Evolutionary conservation across 2,113 vertebrate species (phyloP), one percentile per base, ranked within the genome.

Genomic region (Lophius piscatorius): DNA sequence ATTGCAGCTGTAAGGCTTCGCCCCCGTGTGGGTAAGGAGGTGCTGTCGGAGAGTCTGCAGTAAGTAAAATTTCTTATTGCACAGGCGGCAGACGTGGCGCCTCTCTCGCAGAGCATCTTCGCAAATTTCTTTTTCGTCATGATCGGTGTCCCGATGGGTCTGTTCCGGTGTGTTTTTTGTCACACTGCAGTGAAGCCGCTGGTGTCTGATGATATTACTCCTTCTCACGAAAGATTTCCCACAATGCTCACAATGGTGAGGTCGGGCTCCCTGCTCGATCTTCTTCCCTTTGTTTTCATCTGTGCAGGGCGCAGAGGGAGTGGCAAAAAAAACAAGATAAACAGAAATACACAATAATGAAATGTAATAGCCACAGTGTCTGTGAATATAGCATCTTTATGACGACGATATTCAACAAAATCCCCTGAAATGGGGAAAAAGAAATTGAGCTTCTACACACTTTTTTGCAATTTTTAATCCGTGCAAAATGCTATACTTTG

Each of bases 41-140:
- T 78, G 74, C 57, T 78, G 74, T 24, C 41, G 45, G 2, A 78
- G 48, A 0, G 36, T 49, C 28, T 22, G 17, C 9, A 5, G 0
- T 7, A 18, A 0, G 22, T 39, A 60, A 48, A 73, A 78, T 18
- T 35, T 69, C 38, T 69, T 72, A 0, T 11, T 3, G 16, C 74
- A 77, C 2, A 23, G 46, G 0, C 4, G 1, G 75, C 75, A 74
- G 35, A 11, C 6, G 38, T 74, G 55, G 10, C 10, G 7, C 16
- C 61, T 56, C 45, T 70, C 18, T 17, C 70, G 34, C 6, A 38
- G 48, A 16, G 29, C 35, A 5, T 10, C 23, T 2, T 21, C 7
- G 1, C 17, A 5, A 0, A 0, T 14, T 18, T 42, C 21, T 28
- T 13, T 16, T 0, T 24, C 29, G 3, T 50, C 1, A 0, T 3